Evolutionary conservation across 2,113 vertebrate species (phyloP), one percentile per base, ranked within the genome.

Genomic region (Poecile atricapillus): DNA sequence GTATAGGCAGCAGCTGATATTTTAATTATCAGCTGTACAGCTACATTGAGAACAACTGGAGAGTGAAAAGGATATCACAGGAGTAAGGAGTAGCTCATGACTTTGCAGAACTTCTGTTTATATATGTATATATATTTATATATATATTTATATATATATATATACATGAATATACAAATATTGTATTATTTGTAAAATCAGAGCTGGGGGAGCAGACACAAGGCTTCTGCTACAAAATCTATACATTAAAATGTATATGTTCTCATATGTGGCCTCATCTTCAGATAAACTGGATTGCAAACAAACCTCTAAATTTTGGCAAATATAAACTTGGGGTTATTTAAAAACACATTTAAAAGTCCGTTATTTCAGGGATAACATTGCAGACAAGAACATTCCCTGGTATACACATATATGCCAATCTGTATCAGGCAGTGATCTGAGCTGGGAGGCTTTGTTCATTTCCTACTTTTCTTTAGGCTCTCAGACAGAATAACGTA

Each of bases 181-280:
- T n/a, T n/a, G n/a, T n/a, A n/a, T n/a, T n/a, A 37, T 39, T n/a
- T 53, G 52, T 49, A 83, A 76, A 55, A 71, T 47, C 13, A 19
- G 27, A 25, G 11, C 17, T 4, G 3, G 15, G 7, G 2, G 0
- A 39, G 30, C 37, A 64, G 30, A 25, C 44, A 41, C 8, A 47
- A 69, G 35, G 39, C 3, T 35, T 53, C 49, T 70, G 28, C 63
- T 39, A 39, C 46, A 76, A 55, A 74, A 60, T 24, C 11, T 64
- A 14, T 37, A 10, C 10, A 56, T 21, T 28, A 31, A 87, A 78
- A 65, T 4, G 52, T 2, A 44, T 4, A 20, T 0, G 0, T 52
- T 63, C 18, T 15, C 28, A 56, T 13, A 39, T 2, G 6, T 30
- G 52, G 49, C 25, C 43, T 47, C 16, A 15, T 30, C 25, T 50